Percentiles rank a stretch among this genome's conserved stretches.
Conservation (phyloP, 2,113 vertebrate genomes). For the Irena cyanogastra region DNA sequence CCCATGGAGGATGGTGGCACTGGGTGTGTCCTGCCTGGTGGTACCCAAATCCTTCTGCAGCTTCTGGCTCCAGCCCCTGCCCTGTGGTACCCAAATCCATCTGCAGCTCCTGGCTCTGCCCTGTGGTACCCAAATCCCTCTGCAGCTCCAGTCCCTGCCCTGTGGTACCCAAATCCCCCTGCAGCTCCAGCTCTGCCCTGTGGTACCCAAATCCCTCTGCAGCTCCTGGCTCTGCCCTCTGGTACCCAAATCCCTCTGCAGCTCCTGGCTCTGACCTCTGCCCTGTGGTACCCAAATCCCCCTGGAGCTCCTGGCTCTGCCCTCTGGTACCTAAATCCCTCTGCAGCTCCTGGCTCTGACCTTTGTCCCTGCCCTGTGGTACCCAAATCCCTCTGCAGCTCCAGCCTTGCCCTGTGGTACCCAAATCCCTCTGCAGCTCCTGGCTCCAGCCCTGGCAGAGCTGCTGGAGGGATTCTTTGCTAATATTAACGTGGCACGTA, state of each 20-base stretch:
- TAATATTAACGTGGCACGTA: conserved; percentile 61
- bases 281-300: fast-evolving
- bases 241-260: neutral
- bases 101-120: neutral
- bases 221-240: neutral
- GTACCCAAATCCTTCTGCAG: neutral
- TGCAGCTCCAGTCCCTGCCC: neutral
- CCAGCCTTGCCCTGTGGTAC: neutral
- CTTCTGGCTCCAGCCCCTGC: neutral
- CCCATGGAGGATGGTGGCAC: neutral
- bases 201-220: neutral
- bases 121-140: neutral
- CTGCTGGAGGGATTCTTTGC: conserved; percentile 46
- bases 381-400: neutral
- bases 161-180: neutral
- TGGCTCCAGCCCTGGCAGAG: neutral
- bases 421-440: neutral
- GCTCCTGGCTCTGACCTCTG: too few relatives aligned
- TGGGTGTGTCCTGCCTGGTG: neutral
- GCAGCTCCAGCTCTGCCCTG: neutral
- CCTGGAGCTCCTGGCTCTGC: neutral
- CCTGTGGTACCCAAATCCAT: fast-evolving
- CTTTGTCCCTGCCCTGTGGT: fast-evolving
- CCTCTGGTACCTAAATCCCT: fast-evolving
- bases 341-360: neutral